Evolutionary conservation across 2,113 vertebrate species (phyloP).

Genomic region (Halcyon malimbica): DNA sequence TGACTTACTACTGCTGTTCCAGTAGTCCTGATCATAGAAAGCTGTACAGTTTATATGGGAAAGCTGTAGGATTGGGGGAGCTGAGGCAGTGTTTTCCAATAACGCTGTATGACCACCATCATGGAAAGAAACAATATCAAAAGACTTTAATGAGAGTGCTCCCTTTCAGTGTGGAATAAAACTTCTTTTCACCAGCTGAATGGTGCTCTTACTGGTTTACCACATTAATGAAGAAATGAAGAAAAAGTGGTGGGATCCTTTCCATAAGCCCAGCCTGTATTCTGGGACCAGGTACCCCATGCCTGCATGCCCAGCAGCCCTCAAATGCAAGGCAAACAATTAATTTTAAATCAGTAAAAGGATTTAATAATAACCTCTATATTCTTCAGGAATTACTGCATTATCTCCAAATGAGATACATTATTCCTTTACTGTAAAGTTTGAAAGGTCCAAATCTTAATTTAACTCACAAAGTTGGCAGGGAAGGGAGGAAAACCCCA

Average conservation of each 20-base stretch:
- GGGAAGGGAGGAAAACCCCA: not conserved
- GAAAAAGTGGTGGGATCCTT: not conserved
- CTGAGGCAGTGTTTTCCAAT: not conserved
- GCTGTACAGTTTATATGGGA: not conserved
- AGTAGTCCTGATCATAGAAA: not conserved
- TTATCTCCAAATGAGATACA: not conserved
- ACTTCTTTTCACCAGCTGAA: not conserved
- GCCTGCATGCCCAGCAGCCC: not conserved
- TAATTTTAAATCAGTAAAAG: not conserved
- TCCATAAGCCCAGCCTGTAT: not conserved
- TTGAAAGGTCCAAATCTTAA: not conserved
- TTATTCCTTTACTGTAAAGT: not conserved
- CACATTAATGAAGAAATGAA: not conserved
- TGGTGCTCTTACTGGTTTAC: not conserved
- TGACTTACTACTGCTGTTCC: not conserved
- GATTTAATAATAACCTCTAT: not conserved
- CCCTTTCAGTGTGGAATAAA: not conserved
- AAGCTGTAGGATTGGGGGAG: not conserved
- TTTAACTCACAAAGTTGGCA: not conserved
- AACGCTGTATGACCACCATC: not conserved
- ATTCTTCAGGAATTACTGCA: not conserved
- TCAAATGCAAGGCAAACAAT: not conserved
- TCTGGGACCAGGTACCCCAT: not conserved
- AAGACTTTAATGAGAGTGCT: not conserved
- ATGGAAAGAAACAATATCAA: not conserved